A percentile compares a stretch with the other conserved stretches of the same genome.
phyloP scores from a whole-genome alignment of 1,140 invertebrate species.

The Bombus sylvicola region DNA sequence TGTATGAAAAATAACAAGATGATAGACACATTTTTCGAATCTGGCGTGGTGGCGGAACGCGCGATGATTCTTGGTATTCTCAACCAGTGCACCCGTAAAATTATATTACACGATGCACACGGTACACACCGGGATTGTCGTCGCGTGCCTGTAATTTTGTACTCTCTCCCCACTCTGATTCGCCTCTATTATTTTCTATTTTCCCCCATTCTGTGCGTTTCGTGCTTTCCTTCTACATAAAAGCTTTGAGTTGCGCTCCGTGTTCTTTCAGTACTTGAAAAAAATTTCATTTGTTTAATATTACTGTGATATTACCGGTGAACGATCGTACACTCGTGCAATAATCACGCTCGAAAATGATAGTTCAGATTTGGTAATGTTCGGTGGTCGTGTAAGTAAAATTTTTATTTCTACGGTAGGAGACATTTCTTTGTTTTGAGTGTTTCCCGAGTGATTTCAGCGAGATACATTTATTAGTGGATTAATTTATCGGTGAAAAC shows the following conservation, averaged over 20 bases:
- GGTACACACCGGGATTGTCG: constrained; percentile 14
- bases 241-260: background rate
- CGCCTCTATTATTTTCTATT: constrained; percentile 47
- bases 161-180: constrained; percentile 7
- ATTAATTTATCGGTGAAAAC: background rate
- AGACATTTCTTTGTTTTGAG: background rate
- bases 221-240: background rate
- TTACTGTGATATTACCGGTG: background rate
- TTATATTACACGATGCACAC: background rate
- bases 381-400: background rate
- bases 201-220: background rate
- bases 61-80: background rate
- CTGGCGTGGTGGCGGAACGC: background rate
- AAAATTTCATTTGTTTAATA: background rate
- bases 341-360: background rate
- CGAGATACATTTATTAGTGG: background rate
- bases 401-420: too few relatives aligned
- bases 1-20: background rate
- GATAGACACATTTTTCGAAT: background rate
- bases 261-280: background rate
- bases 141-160: constrained; percentile 47
- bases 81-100: background rate
- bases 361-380: background rate
- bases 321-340: background rate
- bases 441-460: background rate